Conservation (phyloP, 2,888 invertebrate genomes). For the Eudemis profundana region DNA sequence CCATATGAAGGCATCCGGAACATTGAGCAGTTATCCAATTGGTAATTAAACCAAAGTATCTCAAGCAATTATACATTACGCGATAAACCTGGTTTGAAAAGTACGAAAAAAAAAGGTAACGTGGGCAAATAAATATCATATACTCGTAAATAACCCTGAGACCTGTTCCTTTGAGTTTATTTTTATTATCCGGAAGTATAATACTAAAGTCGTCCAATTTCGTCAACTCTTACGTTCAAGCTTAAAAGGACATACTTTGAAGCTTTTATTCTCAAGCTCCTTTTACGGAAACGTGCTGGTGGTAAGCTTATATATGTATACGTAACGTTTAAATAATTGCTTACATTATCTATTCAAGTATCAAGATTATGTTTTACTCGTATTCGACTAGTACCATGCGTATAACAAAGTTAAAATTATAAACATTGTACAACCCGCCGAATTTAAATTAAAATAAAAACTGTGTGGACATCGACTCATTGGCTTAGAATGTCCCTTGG, state of each 20-base stretch:
- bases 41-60: constrained; percentile 8
- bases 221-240: background rate
- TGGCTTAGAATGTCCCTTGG: too few species aligned
- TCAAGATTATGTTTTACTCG: too few species aligned
- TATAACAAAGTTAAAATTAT: too few species aligned
- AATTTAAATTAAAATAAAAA: too few species aligned
- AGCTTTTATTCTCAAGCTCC: background rate
- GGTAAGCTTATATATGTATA: too few species aligned
- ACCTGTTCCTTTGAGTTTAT: constrained; percentile 1
- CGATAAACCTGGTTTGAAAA: background rate
- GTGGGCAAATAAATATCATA: background rate
- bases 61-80: constrained; percentile 4
- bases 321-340: too few species aligned
- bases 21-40: background rate
- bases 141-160: constrained; percentile 7
- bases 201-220: constrained; percentile 8
- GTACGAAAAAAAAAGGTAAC: constrained; percentile 22
- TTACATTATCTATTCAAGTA: too few species aligned
- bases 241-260: background rate
- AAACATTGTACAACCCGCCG: too few species aligned
- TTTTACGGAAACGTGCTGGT: too few species aligned
- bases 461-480: too few species aligned
- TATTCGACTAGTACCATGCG: too few species aligned
- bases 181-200: constrained; percentile 20
- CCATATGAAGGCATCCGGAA: constrained; percentile 4